Conservation (phyloP, 2,797 vertebrate species). For the Dendrocincla tyrannina region DNA sequence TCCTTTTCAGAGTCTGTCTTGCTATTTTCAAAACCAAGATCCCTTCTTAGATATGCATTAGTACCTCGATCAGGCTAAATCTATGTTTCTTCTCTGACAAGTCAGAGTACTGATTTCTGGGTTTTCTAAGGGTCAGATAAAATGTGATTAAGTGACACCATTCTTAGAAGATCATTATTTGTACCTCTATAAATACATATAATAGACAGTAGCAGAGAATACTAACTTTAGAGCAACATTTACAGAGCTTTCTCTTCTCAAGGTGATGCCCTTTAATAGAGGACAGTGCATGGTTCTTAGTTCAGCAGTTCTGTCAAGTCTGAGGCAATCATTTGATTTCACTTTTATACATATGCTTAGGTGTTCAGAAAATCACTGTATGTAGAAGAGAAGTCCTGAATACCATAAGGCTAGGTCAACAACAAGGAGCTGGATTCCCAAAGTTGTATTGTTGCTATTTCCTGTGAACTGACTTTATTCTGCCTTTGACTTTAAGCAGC, state of each 20-base stretch:
- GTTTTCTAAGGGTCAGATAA: neutral
- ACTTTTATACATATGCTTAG: constrained; percentile 97
- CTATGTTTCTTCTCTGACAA: neutral
- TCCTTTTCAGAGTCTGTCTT: neutral
- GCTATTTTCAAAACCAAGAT: neutral
- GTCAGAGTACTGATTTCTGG: neutral
- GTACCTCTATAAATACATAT: constrained; percentile 42
- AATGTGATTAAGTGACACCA: neutral
- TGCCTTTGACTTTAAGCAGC: constrained; percentile 47
- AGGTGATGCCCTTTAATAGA: constrained; percentile 79
- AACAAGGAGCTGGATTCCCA: constrained; percentile 61
- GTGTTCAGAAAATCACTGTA: constrained; percentile 87
- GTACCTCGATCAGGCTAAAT: neutral
- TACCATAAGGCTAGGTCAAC: constrained; percentile 63
- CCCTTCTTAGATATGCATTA: neutral
- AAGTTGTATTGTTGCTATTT: constrained; percentile 15
- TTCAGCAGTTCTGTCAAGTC: constrained; percentile 99
- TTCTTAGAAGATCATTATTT: constrained; percentile 16
- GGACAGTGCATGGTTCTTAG: constrained; percentile 82
- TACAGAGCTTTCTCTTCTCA: constrained; percentile 72
- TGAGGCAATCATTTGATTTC: constrained; percentile 92
- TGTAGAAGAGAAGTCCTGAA: constrained; percentile 65
- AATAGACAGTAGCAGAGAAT: constrained; percentile 49
- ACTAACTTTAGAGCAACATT: constrained; percentile 44
- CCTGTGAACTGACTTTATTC: constrained; percentile 40